Evolutionary conservation across 1,140 invertebrate genomes (phyloP).

Genomic region (Uloborus diversus): DNA sequence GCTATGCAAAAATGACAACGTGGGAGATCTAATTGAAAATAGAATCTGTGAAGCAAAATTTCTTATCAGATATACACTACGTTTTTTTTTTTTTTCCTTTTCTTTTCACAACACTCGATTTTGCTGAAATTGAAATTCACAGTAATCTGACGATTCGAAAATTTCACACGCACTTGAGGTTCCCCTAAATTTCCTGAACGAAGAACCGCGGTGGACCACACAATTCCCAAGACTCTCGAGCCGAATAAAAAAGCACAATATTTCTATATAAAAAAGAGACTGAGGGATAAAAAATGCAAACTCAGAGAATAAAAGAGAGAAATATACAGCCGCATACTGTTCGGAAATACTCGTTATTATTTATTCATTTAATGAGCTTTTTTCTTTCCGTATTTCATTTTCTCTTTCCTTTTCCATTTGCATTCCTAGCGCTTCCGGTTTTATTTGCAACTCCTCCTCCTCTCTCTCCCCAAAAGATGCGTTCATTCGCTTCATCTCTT

Average conservation of each 20-base stretch:
- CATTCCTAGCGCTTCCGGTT: constrained; percentile 44
- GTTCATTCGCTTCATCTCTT: neutral
- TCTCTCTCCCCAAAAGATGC: neutral
- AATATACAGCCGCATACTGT: constrained; percentile 23
- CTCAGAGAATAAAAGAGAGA: constrained; percentile 33
- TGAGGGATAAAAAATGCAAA: constrained; percentile 28
- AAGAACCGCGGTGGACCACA: too few relatives aligned
- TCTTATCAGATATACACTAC: too few relatives aligned
- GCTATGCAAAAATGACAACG: too few relatives aligned
- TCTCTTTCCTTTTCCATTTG: constrained; percentile 47
- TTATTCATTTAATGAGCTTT: constrained; percentile 54
- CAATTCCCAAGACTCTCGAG: too few relatives aligned
- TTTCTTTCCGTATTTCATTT: constrained; percentile 49
- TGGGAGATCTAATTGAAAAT: too few relatives aligned
- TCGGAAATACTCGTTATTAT: constrained; percentile 55
- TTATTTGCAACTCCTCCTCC: constrained; percentile 6
- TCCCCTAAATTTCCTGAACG: too few relatives aligned
- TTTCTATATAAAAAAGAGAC: neutral
- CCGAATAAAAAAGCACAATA: too few relatives aligned
- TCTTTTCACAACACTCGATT: neutral
- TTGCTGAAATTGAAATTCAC: too few relatives aligned
- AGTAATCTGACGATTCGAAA: too few relatives aligned
- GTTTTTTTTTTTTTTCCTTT: constrained; percentile 8
- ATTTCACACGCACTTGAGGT: too few relatives aligned
- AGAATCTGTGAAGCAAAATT: too few relatives aligned